phyloP scores from a whole-genome alignment of 2,113 vertebrate species.

The Amphilophus citrinellus region DNA sequence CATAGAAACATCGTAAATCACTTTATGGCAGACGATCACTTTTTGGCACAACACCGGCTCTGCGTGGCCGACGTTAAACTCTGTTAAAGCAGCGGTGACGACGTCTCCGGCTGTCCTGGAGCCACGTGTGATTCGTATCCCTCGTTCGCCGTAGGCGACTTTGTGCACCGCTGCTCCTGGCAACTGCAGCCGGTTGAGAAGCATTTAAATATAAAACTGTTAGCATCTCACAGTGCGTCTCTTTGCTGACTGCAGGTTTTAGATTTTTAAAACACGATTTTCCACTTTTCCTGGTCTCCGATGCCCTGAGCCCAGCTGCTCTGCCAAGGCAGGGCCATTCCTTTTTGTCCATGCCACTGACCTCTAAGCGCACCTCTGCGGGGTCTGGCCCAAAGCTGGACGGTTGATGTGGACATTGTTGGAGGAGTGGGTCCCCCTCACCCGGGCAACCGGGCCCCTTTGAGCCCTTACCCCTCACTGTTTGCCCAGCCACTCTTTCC shows the following conservation, averaged over 20 bases:
- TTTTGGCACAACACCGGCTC: not conserved
- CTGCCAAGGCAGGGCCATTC: slow-evolving; percentile 38
- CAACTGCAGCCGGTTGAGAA: not conserved
- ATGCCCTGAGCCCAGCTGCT: slow-evolving; percentile 71
- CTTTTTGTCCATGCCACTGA: slow-evolving; percentile 74
- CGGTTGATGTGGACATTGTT: slow-evolving; percentile 92
- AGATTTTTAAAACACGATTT: not conserved
- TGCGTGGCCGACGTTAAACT: not conserved
- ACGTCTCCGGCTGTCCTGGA: not conserved
- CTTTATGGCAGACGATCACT: too few species aligned
- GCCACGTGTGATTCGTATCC: not conserved
- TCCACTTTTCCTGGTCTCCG: slow-evolving; percentile 23
- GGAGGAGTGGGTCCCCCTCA: slow-evolving; percentile 82
- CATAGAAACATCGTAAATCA: too few species aligned
- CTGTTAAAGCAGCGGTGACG: not conserved
- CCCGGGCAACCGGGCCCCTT: slow-evolving; percentile 89
- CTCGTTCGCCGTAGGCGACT: rapidly evolving
- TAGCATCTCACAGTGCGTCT: not conserved
- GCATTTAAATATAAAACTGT: not conserved
- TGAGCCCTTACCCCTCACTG: slow-evolving; percentile 87
- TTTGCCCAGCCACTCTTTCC: slow-evolving; percentile 83
- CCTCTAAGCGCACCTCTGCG: slow-evolving; percentile 74
- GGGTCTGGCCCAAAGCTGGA: slow-evolving; percentile 82
- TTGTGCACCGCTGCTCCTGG: not conserved
- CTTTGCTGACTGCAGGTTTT: not conserved